phyloP scores from a whole-genome alignment of 2,113 vertebrate genomes.

The Nansenia antarctica region DNA sequence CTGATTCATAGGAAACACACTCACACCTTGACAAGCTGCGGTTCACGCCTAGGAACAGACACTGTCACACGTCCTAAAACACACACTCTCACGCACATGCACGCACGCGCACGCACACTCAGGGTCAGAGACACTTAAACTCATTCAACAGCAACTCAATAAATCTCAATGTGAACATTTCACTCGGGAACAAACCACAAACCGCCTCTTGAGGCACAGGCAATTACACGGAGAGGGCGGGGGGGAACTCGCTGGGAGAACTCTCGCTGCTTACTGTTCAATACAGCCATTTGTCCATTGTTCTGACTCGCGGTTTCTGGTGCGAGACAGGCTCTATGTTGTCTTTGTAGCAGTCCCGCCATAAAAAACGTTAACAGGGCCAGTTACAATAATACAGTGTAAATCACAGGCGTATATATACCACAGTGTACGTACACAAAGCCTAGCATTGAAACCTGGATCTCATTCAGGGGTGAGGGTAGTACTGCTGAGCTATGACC shows the following conservation, averaged over 20 bases:
- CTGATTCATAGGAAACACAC: neutral
- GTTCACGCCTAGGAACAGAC: neutral
- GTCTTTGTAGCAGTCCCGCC: constrained; percentile 45
- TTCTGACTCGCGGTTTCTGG: constrained; percentile 34
- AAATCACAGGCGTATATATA: constrained; percentile 38
- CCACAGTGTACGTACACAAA: constrained; percentile 50
- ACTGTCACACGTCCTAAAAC: too few species aligned
- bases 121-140: neutral
- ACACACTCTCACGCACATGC: too few species aligned
- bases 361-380: constrained; percentile 57
- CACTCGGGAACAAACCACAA: constrained; percentile 1
- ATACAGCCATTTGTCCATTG: constrained; percentile 58
- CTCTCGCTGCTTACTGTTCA: constrained; percentile 37
- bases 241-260: too few species aligned
- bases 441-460: constrained; percentile 59
- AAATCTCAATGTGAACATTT: constrained; percentile 13
- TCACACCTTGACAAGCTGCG: neutral
- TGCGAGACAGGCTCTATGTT: constrained; percentile 20
- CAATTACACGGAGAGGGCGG: constrained; percentile 23
- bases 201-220: constrained; percentile 10
- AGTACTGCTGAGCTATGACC: constrained; percentile 1
- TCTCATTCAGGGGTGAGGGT: constrained; percentile 54
- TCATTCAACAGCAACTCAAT: constrained; percentile 26
- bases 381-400: constrained; percentile 64
- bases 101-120: too few species aligned